A percentile compares a stretch with the other conserved stretches of the same genome.
Evolutionary conservation across 1,140 invertebrate genomes (phyloP).

Genomic region (Megalonaias nervosa): DNA sequence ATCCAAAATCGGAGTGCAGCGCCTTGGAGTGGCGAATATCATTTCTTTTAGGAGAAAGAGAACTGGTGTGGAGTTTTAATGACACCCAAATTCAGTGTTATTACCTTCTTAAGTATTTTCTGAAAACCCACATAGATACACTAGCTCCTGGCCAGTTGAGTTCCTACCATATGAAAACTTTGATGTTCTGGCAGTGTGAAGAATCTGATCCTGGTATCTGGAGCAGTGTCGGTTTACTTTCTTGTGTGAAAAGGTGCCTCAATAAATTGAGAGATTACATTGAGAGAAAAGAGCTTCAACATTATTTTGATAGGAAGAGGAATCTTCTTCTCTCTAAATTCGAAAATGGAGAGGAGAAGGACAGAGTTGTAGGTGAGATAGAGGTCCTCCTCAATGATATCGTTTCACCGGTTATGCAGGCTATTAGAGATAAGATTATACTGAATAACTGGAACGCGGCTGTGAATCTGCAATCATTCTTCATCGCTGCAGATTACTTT

Average conservation of each 20-base stretch:
- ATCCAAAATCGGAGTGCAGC: conserved; percentile 27
- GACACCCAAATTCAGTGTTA: conserved; percentile 30
- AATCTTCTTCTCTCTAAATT: conserved; percentile 24
- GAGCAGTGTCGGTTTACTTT: conserved; percentile 19
- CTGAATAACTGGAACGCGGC: no score
- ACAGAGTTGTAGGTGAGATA: no score
- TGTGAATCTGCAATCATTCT: no score
- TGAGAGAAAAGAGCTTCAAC: conserved; percentile 25
- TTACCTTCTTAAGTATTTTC: conserved; percentile 31
- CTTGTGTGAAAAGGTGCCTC: conserved; percentile 28
- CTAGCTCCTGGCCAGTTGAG: conserved; percentile 11
- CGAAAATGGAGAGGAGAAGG: conserved; percentile 3
- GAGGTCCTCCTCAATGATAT: no score
- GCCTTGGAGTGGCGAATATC: conserved; percentile 36
- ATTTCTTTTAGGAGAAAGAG: conserved; percentile 31
- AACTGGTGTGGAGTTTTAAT: conserved; percentile 28
- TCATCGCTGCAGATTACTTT: no score
- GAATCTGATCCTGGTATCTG: conserved; percentile 26
- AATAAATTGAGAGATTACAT: conserved; percentile 28
- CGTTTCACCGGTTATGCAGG: no score
- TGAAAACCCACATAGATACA: conserved; percentile 19
- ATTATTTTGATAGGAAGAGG: conserved; percentile 30
- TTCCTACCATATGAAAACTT: conserved; percentile 32
- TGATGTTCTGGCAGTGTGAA: conserved; percentile 32
- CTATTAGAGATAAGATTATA: no score